These are phyloP conservation scores for Amazona guildingii DNA, from an alignment of 2,113 vertebrate genomes.

Conservation along the genomic window DNA sequence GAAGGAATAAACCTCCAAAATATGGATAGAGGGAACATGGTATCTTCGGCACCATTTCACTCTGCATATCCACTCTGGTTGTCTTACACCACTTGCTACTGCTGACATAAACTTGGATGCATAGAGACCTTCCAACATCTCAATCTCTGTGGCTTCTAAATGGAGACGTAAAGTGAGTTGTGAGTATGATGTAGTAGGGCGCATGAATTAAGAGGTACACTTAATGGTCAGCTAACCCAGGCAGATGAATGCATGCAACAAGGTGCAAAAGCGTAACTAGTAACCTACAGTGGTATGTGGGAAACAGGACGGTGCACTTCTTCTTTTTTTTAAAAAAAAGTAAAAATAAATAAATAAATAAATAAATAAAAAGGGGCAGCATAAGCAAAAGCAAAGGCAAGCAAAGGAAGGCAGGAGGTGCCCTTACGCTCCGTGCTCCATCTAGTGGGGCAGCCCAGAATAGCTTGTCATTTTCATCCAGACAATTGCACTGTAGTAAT, in stretches of 20 bases:
- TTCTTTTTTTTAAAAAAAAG: too few species aligned
- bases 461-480: not conserved
- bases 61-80: not conserved
- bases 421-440: not conserved
- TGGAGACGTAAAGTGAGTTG: not conserved
- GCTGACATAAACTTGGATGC: not conserved
- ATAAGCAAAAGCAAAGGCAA: not conserved
- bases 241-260: not conserved
- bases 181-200: not conserved
- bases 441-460: conserved; percentile 13
- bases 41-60: not conserved
- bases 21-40: not conserved
- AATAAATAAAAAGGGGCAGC: too few species aligned
- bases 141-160: accelerated
- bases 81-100: not conserved
- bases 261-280: not conserved
- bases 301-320: accelerated
- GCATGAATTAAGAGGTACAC: not conserved
- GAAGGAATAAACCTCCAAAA: not conserved
- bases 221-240: not conserved
- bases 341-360: too few species aligned
- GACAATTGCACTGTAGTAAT: not conserved
- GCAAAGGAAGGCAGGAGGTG: not conserved
- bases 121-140: not conserved
- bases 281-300: not conserved